Conservation (phyloP, 1,140 invertebrate genomes). For the Drosophila miranda region DNA sequence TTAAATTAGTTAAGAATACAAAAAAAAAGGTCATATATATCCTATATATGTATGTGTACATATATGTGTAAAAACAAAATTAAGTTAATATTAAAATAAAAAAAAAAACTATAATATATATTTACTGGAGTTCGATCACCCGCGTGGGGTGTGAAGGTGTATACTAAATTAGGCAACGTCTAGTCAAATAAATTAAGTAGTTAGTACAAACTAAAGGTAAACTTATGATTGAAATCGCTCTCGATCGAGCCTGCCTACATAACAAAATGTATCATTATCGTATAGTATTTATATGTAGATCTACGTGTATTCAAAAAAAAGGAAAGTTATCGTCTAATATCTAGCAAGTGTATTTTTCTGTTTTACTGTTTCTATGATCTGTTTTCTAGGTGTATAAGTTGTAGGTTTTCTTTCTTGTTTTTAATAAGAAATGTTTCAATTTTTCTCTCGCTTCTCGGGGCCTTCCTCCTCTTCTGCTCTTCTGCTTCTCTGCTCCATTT, state of each 20-base stretch:
- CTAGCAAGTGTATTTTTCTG: constrained; percentile 40
- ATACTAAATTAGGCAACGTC: constrained; percentile 44
- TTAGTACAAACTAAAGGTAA: constrained; percentile 65
- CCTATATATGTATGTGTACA: constrained; percentile 19
- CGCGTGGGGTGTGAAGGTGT: too few relatives aligned
- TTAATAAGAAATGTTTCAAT: constrained; percentile 34
- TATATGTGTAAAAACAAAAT: constrained; percentile 15
- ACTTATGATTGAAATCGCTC: constrained; percentile 42
- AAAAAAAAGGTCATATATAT: constrained; percentile 31
- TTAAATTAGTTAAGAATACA: constrained; percentile 63
- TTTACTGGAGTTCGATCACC: too few relatives aligned
- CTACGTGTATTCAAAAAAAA: constrained; percentile 38
- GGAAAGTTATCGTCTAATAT: constrained; percentile 38
- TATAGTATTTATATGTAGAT: constrained; percentile 28
- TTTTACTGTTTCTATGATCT: constrained; percentile 10
- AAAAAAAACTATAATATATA: constrained; percentile 12
- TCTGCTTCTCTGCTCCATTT: background rate
- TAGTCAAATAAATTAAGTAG: constrained; percentile 69
- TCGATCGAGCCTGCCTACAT: constrained; percentile 16
- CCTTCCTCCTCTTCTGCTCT: background rate
- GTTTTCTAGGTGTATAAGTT: constrained; percentile 20
- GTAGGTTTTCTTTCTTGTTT: constrained; percentile 5
- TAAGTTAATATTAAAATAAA: constrained; percentile 31
- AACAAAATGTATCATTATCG: constrained; percentile 49
- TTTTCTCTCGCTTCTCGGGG: constrained; percentile 10